These are phyloP conservation scores for Nymphalis c-album DNA, from an alignment of 2,888 invertebrate species.

Conservation along the genomic window DNA sequence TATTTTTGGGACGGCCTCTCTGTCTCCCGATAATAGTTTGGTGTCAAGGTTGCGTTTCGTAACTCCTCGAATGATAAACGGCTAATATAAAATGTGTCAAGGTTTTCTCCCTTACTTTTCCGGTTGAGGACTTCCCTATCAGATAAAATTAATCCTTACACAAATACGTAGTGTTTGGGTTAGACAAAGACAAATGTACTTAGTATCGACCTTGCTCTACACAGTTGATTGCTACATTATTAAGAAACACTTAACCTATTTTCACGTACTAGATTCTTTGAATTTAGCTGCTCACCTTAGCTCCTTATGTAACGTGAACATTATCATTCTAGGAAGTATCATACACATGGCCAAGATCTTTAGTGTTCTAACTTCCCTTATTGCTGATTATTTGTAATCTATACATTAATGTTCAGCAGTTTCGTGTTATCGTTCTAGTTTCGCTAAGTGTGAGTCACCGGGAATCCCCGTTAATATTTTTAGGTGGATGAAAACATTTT, in stretches of 20 bases:
- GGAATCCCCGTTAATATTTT: constrained; percentile 37
- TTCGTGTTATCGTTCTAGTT: constrained; percentile 26
- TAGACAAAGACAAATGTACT: constrained; percentile 55
- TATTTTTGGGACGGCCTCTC: constrained; percentile 76
- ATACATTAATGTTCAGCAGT: constrained; percentile 25
- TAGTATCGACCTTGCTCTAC: constrained; percentile 59
- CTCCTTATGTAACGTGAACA: constrained; percentile 53
- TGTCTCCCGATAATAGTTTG: constrained; percentile 74
- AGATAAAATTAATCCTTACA: constrained; percentile 45
- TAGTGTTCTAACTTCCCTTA: constrained; percentile 36
- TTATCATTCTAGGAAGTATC: constrained; percentile 53
- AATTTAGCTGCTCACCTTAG: constrained; percentile 47
- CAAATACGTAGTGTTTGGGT: constrained; percentile 39
- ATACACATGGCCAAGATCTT: constrained; percentile 35
- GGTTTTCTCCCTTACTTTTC: constrained; percentile 60
- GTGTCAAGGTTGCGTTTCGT: constrained; percentile 77
- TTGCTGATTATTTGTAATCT: constrained; percentile 36
- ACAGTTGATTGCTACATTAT: constrained; percentile 73
- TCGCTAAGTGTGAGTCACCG: constrained; percentile 36
- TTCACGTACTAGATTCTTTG: constrained; percentile 64
- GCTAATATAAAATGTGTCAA: constrained; percentile 64
- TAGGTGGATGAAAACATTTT: constrained; percentile 8
- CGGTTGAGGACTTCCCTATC: constrained; percentile 49
- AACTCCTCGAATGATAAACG: constrained; percentile 56
- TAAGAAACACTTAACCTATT: constrained; percentile 78